Evolutionary conservation across 2,113 vertebrate species (phyloP).

Genomic region (Leucopternis melanops): DNA sequence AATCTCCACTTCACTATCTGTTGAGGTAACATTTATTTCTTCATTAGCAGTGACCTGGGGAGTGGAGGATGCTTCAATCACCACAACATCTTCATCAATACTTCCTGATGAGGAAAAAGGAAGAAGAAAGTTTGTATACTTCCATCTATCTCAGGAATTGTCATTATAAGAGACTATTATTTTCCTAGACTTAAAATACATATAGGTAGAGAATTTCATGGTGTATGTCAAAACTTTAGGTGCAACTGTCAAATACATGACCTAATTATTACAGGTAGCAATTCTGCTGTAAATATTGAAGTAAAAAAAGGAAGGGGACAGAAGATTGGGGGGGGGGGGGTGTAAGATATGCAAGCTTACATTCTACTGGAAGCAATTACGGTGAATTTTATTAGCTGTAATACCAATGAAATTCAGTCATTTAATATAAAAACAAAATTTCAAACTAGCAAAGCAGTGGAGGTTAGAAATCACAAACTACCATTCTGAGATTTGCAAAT

Average conservation of each 20-base stretch:
- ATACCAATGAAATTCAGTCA: background rate
- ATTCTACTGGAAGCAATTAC: background rate
- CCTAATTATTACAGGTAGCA: background rate
- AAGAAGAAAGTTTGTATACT: background rate
- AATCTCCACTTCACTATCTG: slow-evolving; percentile 98
- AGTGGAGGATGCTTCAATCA: slow-evolving; percentile 95
- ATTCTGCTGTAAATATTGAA: background rate
- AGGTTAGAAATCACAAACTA: background rate
- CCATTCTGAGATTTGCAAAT: background rate
- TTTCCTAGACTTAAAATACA: background rate
- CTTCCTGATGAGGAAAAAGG: slow-evolving; percentile 73
- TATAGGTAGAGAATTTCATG: background rate
- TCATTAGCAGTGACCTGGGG: slow-evolving; percentile 90
- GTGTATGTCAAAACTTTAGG: background rate
- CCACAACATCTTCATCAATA: slow-evolving; percentile 97
- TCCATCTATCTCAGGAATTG: background rate
- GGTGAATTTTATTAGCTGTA: background rate
- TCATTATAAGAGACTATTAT: background rate
- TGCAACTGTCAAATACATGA: background rate
- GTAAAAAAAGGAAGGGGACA: background rate
- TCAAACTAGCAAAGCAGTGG: background rate
- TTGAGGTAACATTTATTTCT: slow-evolving; percentile 99
- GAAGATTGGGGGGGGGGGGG: background rate
- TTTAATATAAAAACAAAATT: background rate
- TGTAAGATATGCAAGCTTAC: background rate